Conservation (phyloP, 2,888 invertebrate species). For the Deilephila porcellus region DNA sequence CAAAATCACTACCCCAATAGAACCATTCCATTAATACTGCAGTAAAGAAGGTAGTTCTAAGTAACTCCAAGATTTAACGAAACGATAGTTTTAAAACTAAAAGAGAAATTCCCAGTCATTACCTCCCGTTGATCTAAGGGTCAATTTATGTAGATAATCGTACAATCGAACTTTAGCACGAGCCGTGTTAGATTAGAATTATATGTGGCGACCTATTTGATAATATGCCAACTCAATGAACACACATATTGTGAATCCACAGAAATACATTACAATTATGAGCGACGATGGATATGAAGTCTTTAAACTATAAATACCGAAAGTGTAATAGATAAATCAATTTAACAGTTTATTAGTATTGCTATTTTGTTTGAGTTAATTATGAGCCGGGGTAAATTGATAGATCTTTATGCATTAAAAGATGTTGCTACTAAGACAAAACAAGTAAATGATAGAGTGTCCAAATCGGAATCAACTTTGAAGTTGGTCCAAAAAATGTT, state of each 20-base stretch:
- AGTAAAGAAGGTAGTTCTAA: too few species aligned
- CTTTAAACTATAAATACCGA: neutral
- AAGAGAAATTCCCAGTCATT: neutral
- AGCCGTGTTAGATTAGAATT: slow-evolving; percentile 20
- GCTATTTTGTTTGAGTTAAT: too few species aligned
- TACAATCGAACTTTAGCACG: slow-evolving; percentile 27
- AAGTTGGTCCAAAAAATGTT: too few species aligned
- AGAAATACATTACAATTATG: slow-evolving; percentile 17
- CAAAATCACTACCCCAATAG: too few species aligned
- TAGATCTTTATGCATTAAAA: too few species aligned
- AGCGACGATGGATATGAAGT: neutral
- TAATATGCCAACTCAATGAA: slow-evolving; percentile 30
- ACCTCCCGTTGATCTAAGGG: neutral
- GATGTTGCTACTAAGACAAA: too few species aligned
- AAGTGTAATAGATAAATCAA: neutral
- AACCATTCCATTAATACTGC: too few species aligned
- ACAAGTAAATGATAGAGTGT: too few species aligned
- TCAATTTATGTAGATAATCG: neutral
- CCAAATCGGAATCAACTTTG: too few species aligned
- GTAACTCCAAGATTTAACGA: too few species aligned
- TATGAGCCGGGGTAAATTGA: too few species aligned
- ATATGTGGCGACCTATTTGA: slow-evolving; percentile 29
- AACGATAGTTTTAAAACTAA: neutral
- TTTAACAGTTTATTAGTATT: neutral
- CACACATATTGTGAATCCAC: slow-evolving; percentile 22